phyloP scores from a whole-genome alignment of 2,888 invertebrate genomes.

The Leistus spinibarbis region DNA sequence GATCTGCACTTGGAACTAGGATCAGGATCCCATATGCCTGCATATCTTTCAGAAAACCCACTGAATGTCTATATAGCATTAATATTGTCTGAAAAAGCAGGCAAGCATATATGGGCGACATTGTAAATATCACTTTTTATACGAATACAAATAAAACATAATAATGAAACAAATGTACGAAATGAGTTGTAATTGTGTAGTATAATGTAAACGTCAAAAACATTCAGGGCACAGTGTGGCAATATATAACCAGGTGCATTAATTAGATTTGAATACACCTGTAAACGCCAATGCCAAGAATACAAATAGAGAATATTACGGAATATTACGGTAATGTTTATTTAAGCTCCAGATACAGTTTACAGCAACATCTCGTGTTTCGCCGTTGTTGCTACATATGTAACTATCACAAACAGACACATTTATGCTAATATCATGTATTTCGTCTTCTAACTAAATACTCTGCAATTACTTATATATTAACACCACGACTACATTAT shows the following conservation, averaged over 20 bases:
- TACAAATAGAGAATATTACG: neutral
- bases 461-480: too few species aligned
- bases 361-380: neutral
- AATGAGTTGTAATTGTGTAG: neutral
- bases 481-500: too few species aligned
- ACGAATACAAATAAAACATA: neutral
- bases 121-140: neutral
- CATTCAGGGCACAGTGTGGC: neutral
- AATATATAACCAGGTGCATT: conserved; percentile 6
- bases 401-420: too few species aligned
- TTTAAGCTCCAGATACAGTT: neutral
- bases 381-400: neutral
- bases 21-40: too few species aligned
- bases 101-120: neutral
- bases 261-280: conserved; percentile 23
- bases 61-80: too few species aligned
- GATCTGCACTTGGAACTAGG: too few species aligned
- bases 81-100: too few species aligned
- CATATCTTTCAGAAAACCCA: too few species aligned
- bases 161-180: neutral
- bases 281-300: conserved; percentile 8
- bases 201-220: neutral
- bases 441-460: too few species aligned
- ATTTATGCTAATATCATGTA: too few species aligned
- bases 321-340: neutral